Evolutionary conservation across 2,888 invertebrate species (phyloP), one percentile per base, ranked within the genome.

Genomic region (Yponomeuta cagnagella): DNA sequence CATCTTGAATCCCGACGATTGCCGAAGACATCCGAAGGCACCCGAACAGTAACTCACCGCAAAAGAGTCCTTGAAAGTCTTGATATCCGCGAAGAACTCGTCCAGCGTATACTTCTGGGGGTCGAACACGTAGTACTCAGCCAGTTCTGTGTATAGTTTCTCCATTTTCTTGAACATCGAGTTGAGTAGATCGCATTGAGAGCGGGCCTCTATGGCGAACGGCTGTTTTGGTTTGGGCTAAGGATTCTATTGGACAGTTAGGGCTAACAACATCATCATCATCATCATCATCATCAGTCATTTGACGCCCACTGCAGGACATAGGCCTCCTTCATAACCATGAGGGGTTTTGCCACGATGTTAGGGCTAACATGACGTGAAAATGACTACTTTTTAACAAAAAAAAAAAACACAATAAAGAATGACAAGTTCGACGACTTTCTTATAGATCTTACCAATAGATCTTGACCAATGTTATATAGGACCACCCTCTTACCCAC

Each of bases 111-210:
- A 99, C 86, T 99, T 99, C 75, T 95, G 95, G 9, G 96, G 95
- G 81, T 99, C 98, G 85, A 99, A 99, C 1, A 96, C 94, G 86
- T 95, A 99, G 85, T 96, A 99, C 78, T 98, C 98, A 0, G 97
- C 95, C 10, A 99, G 89, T 69, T 96, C 96, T 4, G 94, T 94
- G 89, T 96, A 99, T 0, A 98, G 87, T 10, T 94, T 94, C 75
- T 97, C 97, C 96, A 99, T 98, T 82, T 98, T 97, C 77, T 96
- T 95, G 88, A 96, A 97, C 98, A 99, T 99, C 71, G 96, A 97
- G 80, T 97, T 96, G 73, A 99, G 89, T 0, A 99, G 94, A 80
- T 97, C 96, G 82, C 96, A 96, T 76, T 98, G 97, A 73, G 96
- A 95, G 10, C 96, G 94, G 0, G 98, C 98, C 74, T 96, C 96